A percentile compares a stretch with the other conserved stretches of the same genome.
Evolutionary conservation across 1,140 invertebrate species (phyloP).

Genomic region (Aethina tumida): DNA sequence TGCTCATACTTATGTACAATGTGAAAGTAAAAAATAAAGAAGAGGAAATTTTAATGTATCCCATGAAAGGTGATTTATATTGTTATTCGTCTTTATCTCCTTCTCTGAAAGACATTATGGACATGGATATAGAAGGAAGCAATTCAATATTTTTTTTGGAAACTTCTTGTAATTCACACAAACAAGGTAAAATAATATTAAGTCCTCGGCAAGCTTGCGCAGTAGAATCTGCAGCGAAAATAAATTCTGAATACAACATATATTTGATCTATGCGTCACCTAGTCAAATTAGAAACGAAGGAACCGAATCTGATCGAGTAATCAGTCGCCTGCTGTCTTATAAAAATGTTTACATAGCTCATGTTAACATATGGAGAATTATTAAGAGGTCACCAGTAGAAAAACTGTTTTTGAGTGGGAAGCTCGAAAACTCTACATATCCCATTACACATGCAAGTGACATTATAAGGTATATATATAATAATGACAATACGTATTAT

Average conservation of each 20-base stretch:
- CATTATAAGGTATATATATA: constrained; percentile 42
- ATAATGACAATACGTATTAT: no score
- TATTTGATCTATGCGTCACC: constrained; percentile 46
- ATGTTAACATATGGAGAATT: constrained; percentile 46
- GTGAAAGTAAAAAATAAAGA: no score
- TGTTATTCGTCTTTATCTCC: no score
- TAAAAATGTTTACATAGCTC: constrained; percentile 46
- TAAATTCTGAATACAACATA: constrained; percentile 46
- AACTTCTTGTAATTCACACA: constrained; percentile 35
- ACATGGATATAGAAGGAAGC: constrained; percentile 12
- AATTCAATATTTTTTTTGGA: constrained; percentile 33
- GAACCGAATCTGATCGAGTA: constrained; percentile 30
- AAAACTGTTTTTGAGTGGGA: constrained; percentile 42
- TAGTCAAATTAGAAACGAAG: constrained; percentile 31
- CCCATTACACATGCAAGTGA: constrained; percentile 52
- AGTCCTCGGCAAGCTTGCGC: constrained; percentile 51
- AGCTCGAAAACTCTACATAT: constrained; percentile 45
- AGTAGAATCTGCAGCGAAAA: constrained; percentile 51
- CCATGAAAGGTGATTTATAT: no score
- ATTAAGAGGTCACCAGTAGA: constrained; percentile 48
- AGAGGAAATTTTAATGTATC: no score
- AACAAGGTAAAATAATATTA: constrained; percentile 32
- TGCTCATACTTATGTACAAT: no score
- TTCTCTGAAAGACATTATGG: constrained; percentile 20
- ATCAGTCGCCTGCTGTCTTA: constrained; percentile 40